Evolutionary conservation across 1,140 invertebrate species (phyloP), one percentile per base, ranked within the genome.

Genomic region (Phenacoccus solenopsis): DNA sequence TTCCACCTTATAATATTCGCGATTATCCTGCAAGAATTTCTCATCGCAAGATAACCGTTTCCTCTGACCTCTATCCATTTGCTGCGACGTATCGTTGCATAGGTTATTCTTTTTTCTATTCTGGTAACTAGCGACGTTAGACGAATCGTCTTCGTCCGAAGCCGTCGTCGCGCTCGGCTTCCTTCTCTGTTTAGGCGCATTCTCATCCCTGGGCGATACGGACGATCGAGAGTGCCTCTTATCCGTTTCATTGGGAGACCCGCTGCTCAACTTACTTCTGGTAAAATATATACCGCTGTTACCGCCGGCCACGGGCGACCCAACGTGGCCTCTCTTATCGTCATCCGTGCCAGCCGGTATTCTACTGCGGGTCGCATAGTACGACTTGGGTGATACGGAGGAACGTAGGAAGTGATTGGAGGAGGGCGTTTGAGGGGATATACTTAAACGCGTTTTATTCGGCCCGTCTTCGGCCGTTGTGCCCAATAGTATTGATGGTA

Each of bases 1-100:
- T 74, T 89, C 87, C 1, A 89, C 86, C 76, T 88, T 88, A 73
- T 89, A 89, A 76, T 87, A 88, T 30, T 84, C 84, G 73, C 83
- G 83, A 77, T 84, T 85, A 73, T 83, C 86, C 73, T 82, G 83
- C 70, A 81, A 81, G 5, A 82, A 77, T 76, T 80, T 81, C 76
- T 82, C 85, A 76, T 83, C 83, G 21, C 79, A 81, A 20, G 81
- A 84, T 49, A 82, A 78, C 76, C 82, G 78, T 67, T 82, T 83
- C 16, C 81, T 71, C 13, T 69, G 30, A 24, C n/a, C 21, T 49
- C 20, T 24, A 68, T 67, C 13, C 22, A 20, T 20, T 32, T 32
- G 27, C 20, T 69, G 21, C n/a, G 68, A 13, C 10, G 56, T n/a
- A 59, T 64, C 59, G 25, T 64, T 64, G 20, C 22, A 64, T 9